A percentile compares a stretch with the other conserved stretches of the same genome.
phyloP scores from a whole-genome alignment of 1,140 invertebrate genomes.

The Phymorhynchus buccinoides region DNA sequence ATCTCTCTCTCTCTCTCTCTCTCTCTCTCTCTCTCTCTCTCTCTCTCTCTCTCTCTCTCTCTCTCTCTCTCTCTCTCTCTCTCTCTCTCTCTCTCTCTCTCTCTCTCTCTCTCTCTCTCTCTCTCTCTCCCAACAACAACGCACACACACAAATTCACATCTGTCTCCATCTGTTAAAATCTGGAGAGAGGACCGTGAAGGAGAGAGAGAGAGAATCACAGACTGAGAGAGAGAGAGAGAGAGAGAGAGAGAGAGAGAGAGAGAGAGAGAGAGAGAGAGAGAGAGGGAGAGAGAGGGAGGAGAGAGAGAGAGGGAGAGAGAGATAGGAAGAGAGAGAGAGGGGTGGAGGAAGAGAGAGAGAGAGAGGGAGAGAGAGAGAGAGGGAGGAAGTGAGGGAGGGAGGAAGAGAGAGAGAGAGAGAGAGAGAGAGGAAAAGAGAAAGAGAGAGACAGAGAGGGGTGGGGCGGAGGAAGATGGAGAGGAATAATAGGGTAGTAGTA shows the following conservation, averaged over 20 bases:
- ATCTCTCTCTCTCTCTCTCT: too few species aligned
- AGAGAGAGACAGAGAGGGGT: background rate
- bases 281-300: too few species aligned
- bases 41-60: too few species aligned
- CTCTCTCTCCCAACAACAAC: background rate
- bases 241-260: too few species aligned
- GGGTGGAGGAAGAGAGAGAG: background rate
- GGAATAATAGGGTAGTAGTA: background rate
- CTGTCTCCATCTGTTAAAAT: background rate
- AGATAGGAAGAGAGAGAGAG: background rate
- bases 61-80: too few species aligned
- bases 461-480: too few species aligned
- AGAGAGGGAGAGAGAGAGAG: slow-evolving; percentile 11
- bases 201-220: background rate
- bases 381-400: slow-evolving; percentile 10
- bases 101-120: too few species aligned
- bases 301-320: background rate
- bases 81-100: too few species aligned
- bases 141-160: background rate
- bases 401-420: slow-evolving; percentile 18
- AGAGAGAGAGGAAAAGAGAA: background rate
- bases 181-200: background rate
- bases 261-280: too few species aligned
- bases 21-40: too few species aligned
- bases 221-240: background rate